Conservation (phyloP, 2,888 invertebrate genomes). For the Eudasyphora cyanicolor region DNA sequence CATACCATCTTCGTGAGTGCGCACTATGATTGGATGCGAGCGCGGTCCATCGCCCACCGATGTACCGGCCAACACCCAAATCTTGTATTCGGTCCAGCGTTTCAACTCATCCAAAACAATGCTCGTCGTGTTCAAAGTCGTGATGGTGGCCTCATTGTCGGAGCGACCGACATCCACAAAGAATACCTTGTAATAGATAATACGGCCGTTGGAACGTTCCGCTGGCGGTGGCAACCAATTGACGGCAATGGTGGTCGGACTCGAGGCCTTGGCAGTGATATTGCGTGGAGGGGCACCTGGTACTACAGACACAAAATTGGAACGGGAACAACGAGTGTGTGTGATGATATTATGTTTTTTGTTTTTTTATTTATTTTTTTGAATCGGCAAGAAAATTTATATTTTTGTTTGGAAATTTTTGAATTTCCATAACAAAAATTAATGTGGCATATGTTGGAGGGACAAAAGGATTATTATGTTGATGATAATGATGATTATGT, state of each 20-base stretch:
- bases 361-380: background rate
- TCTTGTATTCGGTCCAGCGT: slow-evolving; percentile 97
- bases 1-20: slow-evolving; percentile 99
- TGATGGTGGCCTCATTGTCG: slow-evolving; percentile 91
- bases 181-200: slow-evolving; percentile 96
- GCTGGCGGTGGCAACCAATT: slow-evolving; percentile 96
- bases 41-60: slow-evolving; percentile 97
- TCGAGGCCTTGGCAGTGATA: slow-evolving; percentile 92
- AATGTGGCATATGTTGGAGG: background rate
- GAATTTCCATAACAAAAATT: background rate
- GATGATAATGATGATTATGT: slow-evolving; percentile 24
- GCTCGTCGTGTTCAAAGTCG: slow-evolving; percentile 89
- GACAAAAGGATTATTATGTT: slow-evolving; percentile 4
- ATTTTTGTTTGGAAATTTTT: slow-evolving; percentile 58
- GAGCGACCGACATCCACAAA: slow-evolving; percentile 92
- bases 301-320: slow-evolving; percentile 83
- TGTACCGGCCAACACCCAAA: slow-evolving; percentile 98
- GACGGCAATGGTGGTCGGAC: slow-evolving; percentile 93
- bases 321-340: slow-evolving; percentile 44
- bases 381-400: slow-evolving; percentile 74
- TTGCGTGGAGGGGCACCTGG: slow-evolving; percentile 98
- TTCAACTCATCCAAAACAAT: slow-evolving; percentile 93
- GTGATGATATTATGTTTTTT: slow-evolving; percentile 25
- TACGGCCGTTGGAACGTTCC: slow-evolving; percentile 94
- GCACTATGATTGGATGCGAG: slow-evolving; percentile 94